Evolutionary conservation across 2,113 vertebrate species (phyloP).

Genomic region (Nestor notabilis): DNA sequence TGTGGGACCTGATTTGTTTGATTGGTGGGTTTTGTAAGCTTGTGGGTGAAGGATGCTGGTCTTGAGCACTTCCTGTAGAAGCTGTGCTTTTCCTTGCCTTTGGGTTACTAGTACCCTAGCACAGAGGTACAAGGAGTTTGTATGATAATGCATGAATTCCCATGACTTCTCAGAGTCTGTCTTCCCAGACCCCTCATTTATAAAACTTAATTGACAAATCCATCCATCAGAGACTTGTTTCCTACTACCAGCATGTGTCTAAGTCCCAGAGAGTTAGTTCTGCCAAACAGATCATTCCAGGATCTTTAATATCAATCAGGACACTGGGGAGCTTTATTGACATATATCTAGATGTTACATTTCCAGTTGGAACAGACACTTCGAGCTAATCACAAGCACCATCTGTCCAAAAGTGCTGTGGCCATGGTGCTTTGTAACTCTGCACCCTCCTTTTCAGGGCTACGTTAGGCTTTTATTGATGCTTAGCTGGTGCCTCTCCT

Average conservation of each 20-base stretch:
- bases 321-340: neutral
- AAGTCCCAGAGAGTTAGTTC: neutral
- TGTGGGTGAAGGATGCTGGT: neutral
- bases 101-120: neutral
- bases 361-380: neutral
- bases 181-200: neutral
- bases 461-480: neutral
- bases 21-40: neutral
- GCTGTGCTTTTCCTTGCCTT: neutral
- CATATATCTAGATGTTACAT: neutral
- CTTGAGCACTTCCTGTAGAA: neutral
- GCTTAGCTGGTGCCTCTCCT: neutral
- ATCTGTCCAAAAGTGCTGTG: neutral
- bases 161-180: neutral
- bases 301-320: neutral
- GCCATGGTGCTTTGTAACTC: neutral
- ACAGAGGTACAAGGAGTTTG: neutral
- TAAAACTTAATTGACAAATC: conserved; percentile 14
- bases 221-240: neutral
- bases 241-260: neutral
- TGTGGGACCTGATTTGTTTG: neutral
- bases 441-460: neutral
- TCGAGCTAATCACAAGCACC: neutral
- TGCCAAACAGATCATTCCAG: neutral
- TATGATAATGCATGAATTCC: neutral